Evolutionary conservation across 1,140 invertebrate species (phyloP), one percentile per base, ranked within the genome.

Genomic region (Rhynchophorus ferrugineus): DNA sequence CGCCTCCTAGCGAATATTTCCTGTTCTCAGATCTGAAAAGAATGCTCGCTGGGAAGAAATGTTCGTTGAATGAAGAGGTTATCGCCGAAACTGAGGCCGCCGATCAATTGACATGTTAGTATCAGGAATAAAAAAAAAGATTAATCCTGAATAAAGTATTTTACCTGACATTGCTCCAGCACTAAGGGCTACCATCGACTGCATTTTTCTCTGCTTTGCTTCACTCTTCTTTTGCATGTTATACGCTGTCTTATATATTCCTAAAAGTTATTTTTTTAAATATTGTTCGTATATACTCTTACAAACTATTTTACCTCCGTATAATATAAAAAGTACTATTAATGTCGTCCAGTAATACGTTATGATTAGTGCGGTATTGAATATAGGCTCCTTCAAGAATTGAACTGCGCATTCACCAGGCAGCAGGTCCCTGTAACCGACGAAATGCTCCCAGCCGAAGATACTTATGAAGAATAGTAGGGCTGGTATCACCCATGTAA

Each of bases 381-480:
- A 99, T 18, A 98, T 80, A 0, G 95, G 94, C 73, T 98, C 93
- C 72, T 95, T 95, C 33, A 98, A 78, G 71, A 99, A 99, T 72
- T 98, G 95, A 1, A 98, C 96, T 33, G 92, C 88, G 69, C 96
- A 99, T 67, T 95, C 84, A 5, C 88, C 87, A 0, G 89, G 85
- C 51, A 81, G 73, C 14, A 97, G 73, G 62, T 95, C 90, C 48
- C 93, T 74, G 62, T 87, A 88, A 1, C 95, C 95, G 22, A 94
- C 85, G 64, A 98, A 98, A 68, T 95, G 91, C 68, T 98, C 95
- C 95, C 97, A 99, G 20, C 95, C 96, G 66, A 99, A 97, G 56
- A 99, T 98, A 46, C 91, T 94, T 45, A 94, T 94, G 69, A 99
- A 99, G 71, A 99, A 99, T 2, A 99, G 74, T 11, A 97, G 71